These are phyloP conservation scores for Altica lythri DNA, from an alignment of 2,888 invertebrate genomes.

Conservation along the genomic window DNA sequence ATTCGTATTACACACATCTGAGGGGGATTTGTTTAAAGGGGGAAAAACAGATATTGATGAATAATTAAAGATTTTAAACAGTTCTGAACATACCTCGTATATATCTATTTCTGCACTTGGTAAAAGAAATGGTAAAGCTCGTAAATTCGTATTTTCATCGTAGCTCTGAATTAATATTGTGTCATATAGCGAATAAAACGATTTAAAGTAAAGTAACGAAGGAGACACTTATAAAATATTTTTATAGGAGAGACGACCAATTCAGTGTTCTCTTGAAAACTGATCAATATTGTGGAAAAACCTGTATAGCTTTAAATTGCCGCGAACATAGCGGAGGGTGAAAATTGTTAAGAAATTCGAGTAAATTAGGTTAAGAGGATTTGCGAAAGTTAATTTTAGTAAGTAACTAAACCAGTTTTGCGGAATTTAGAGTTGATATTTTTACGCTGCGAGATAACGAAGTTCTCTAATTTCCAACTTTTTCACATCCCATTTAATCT, in stretches of 20 bases:
- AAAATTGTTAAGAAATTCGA: conserved; percentile 46
- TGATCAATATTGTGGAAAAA: conserved; percentile 22
- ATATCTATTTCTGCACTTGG: too few species aligned
- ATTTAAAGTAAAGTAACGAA: too few species aligned
- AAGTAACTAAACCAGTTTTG: conserved; percentile 48
- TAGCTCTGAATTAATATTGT: too few species aligned
- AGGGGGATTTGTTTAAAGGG: too few species aligned
- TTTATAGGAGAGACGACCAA: not conserved
- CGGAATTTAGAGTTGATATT: conserved; percentile 42
- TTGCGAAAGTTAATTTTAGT: conserved; percentile 46
- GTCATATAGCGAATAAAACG: too few species aligned
- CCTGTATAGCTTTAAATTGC: conserved; percentile 26
- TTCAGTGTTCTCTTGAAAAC: conserved; percentile 14
- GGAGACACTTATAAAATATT: not conserved
- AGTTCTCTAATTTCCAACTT: conserved; percentile 40
- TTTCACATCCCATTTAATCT: conserved; percentile 31
- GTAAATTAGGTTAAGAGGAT: conserved; percentile 48
- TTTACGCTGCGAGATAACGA: conserved; percentile 42
- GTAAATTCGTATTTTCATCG: too few species aligned
- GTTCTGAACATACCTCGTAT: too few species aligned
- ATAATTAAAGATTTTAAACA: too few species aligned
- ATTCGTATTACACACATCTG: too few species aligned
- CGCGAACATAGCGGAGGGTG: conserved; percentile 32
- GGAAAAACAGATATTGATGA: too few species aligned
- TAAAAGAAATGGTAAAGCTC: too few species aligned